Conservation (phyloP, 2,888 invertebrate species). For the Gastrophysa polygoni region DNA sequence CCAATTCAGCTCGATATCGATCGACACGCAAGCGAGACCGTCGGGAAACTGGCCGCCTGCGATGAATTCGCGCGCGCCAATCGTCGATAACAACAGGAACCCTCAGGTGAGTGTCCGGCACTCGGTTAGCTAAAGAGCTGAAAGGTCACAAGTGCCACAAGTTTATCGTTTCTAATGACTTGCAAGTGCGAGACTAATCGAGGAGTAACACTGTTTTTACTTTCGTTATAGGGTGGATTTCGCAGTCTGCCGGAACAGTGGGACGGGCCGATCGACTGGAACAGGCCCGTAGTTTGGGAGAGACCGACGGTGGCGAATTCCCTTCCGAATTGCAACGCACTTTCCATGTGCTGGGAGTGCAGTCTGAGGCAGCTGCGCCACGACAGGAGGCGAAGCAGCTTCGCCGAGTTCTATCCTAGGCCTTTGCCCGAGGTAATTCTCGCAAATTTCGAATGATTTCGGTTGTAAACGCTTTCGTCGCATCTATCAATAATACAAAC, state of each 20-base stretch:
- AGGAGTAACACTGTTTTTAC: too few species aligned
- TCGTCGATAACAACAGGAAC: slow-evolving; percentile 30
- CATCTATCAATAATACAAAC: too few species aligned
- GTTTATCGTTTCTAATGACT: too few species aligned
- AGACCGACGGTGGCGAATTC: too few species aligned
- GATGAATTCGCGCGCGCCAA: background rate
- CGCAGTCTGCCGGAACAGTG: slow-evolving; percentile 23
- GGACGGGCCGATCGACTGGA: slow-evolving; percentile 27
- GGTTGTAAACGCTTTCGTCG: too few species aligned
- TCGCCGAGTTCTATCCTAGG: slow-evolving; percentile 64
- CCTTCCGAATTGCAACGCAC: too few species aligned
- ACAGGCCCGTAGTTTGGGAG: background rate
- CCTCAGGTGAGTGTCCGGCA: too few species aligned
- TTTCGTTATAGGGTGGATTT: slow-evolving; percentile 22
- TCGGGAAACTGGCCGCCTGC: slow-evolving; percentile 17
- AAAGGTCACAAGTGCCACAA: too few species aligned
- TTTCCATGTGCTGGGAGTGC: slow-evolving; percentile 38
- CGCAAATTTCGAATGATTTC: too few species aligned
- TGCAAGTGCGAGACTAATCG: too few species aligned
- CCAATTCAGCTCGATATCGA: slow-evolving; percentile 43
- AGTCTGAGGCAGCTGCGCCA: slow-evolving; percentile 66
- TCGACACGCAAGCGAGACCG: slow-evolving; percentile 25
- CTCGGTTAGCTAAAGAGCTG: too few species aligned
- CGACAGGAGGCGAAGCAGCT: slow-evolving; percentile 66
- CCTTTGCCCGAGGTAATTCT: slow-evolving; percentile 21